A percentile compares a stretch with the other conserved stretches of the same genome.
Conservation (phyloP, 2,797 vertebrate species). For the Pampus argenteus region DNA sequence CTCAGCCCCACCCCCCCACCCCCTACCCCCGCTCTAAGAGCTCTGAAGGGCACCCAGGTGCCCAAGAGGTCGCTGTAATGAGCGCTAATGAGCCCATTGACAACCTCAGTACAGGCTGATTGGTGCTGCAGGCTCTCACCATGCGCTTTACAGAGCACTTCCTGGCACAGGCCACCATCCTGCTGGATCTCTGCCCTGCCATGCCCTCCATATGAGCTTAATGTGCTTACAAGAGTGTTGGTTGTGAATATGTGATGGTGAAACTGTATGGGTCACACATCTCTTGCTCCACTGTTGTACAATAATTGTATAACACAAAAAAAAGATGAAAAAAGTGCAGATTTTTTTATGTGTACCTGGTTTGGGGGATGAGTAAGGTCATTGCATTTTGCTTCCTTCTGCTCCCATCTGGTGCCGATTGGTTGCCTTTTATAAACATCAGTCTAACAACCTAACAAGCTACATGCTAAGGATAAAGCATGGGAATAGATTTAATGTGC, state of each 20-base stretch:
- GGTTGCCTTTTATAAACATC: neutral
- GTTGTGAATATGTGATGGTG: slow-evolving; percentile 46
- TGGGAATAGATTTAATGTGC: too few relatives aligned
- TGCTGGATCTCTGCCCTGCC: slow-evolving; percentile 72
- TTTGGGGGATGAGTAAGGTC: neutral
- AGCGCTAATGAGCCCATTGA: slow-evolving; percentile 82
- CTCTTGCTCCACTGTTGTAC: neutral
- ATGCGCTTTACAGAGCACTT: slow-evolving; percentile 76
- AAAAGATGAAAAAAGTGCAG: neutral
- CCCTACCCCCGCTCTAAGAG: slow-evolving; percentile 61
- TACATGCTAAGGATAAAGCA: too few relatives aligned
- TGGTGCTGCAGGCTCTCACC: slow-evolving; percentile 80
- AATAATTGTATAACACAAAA: slow-evolving; percentile 7
- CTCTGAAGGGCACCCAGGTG: slow-evolving; percentile 83
- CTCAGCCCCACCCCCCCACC: slow-evolving; percentile 37
- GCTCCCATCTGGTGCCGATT: slow-evolving; percentile 3
- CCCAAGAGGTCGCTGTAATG: slow-evolving; percentile 81
- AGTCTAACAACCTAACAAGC: neutral
- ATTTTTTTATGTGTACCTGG: neutral
- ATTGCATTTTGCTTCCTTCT: slow-evolving; percentile 10
- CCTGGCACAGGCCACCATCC: slow-evolving; percentile 73
- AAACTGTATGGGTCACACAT: slow-evolving; percentile 27
- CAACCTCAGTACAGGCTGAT: slow-evolving; percentile 78
- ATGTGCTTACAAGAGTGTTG: slow-evolving; percentile 49
- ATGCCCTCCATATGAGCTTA: slow-evolving; percentile 60